Percentiles rank a stretch among this genome's conserved stretches.
Evolutionary conservation across 2,888 invertebrate species (phyloP).

Genomic region (Athalia circularis): DNA sequence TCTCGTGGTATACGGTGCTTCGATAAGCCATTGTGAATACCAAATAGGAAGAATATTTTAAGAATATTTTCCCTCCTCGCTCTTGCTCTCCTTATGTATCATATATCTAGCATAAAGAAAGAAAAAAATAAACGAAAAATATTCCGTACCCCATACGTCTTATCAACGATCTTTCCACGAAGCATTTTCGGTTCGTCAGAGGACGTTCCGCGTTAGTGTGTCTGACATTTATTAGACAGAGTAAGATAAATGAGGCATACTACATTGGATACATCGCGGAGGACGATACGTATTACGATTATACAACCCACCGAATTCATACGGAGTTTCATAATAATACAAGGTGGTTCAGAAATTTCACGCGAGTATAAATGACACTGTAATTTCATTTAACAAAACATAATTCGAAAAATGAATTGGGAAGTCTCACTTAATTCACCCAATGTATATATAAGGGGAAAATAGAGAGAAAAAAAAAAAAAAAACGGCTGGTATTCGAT

Average conservation of each 20-base stretch:
- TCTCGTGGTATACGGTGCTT: neutral
- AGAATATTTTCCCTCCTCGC: slow-evolving; percentile 2
- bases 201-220: neutral
- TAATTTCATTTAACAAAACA: too few species aligned
- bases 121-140: neutral
- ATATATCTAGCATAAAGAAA: neutral
- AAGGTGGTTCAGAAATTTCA: neutral
- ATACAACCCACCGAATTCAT: neutral
- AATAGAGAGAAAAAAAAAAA: neutral
- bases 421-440: too few species aligned
- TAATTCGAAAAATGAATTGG: too few species aligned
- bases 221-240: slow-evolving; percentile 41
- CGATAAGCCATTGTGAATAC: slow-evolving; percentile 3
- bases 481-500: slow-evolving; percentile 8
- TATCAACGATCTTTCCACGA: slow-evolving; percentile 11
- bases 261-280: slow-evolving; percentile 6
- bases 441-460: too few species aligned
- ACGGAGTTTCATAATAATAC: neutral
- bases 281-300: neutral
- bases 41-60: neutral
- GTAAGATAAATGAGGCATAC: slow-evolving; percentile 35
- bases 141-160: slow-evolving; percentile 1
- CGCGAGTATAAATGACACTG: too few species aligned
- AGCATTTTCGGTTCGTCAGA: slow-evolving; percentile 36
- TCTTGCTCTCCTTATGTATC: neutral